Evolutionary conservation across 2,888 invertebrate species (phyloP).

Genomic region (Busseola fusca): DNA sequence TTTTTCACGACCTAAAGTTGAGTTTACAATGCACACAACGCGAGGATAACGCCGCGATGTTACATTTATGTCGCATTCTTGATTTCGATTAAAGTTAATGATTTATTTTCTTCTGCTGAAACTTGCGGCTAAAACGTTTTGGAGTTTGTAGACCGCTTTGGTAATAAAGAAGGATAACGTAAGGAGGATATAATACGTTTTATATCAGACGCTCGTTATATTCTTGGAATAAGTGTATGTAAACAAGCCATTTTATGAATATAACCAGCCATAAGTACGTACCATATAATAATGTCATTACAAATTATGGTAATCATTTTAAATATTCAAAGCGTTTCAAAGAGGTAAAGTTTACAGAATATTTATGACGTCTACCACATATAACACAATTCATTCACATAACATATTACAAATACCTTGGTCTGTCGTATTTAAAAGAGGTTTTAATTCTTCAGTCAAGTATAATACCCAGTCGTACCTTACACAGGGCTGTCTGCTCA

Average conservation of each 20-base stretch:
- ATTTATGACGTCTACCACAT: conserved; percentile 40
- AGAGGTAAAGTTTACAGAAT: conserved; percentile 39
- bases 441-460: conserved; percentile 26
- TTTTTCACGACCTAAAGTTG: conserved; percentile 26
- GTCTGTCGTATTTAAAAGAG: conserved; percentile 46
- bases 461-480: background rate
- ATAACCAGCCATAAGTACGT: conserved; percentile 10
- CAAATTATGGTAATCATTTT: conserved; percentile 45
- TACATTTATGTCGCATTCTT: conserved; percentile 52
- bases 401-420: conserved; percentile 47
- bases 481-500: conserved; percentile 26
- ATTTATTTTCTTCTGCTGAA: conserved; percentile 48
- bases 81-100: conserved; percentile 54
- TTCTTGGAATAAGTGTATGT: conserved; percentile 26
- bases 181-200: conserved; percentile 26
- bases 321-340: conserved; percentile 49
- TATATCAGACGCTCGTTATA: conserved; percentile 11
- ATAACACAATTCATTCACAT: conserved; percentile 39
- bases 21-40: conserved; percentile 19
- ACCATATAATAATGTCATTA: conserved; percentile 47
- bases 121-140: conserved; percentile 28
- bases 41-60: conserved; percentile 50
- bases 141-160: conserved; percentile 20
- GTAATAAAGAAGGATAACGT: conserved; percentile 38
- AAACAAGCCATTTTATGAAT: conserved; percentile 4